A percentile compares a stretch with the other conserved stretches of the same genome.
These are phyloP conservation scores for Neomorphus geoffroyi DNA, from an alignment of 2,797 vertebrate species.

Conservation along the genomic window DNA sequence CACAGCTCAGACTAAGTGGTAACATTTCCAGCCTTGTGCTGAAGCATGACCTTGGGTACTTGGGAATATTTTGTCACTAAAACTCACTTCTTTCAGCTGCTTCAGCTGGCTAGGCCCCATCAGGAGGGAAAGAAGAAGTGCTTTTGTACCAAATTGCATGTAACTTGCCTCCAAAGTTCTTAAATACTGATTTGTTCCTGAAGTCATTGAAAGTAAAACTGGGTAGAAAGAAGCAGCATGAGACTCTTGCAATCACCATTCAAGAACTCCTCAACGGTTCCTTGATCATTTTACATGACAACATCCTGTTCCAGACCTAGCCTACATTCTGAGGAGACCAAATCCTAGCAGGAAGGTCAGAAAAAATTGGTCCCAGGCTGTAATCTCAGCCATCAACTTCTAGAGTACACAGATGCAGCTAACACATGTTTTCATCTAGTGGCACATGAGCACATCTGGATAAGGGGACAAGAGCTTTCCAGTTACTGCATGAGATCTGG, in stretches of 20 bases:
- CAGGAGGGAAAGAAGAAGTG: background rate
- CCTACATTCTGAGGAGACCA: background rate
- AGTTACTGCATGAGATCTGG: background rate
- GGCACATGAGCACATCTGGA: background rate
- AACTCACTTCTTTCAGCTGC: background rate
- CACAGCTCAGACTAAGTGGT: background rate
- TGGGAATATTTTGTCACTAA: background rate
- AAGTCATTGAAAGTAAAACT: background rate
- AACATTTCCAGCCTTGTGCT: background rate
- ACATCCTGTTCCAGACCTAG: background rate
- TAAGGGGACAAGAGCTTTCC: background rate
- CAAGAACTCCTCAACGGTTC: background rate
- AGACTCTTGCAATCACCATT: background rate
- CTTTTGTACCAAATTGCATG: background rate
- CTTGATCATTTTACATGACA: background rate
- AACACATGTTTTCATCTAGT: background rate
- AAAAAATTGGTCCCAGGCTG: background rate
- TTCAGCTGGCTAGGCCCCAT: background rate
- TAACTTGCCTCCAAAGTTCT: background rate
- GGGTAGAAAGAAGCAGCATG: background rate
- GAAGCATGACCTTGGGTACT: background rate
- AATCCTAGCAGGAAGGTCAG: background rate
- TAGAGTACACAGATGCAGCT: background rate
- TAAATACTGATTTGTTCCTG: conserved; percentile 7
- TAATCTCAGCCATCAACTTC: background rate